A percentile compares a stretch with the other conserved stretches of the same genome.
Conservation (phyloP, 1,140 invertebrate genomes). For the Magallana angulata region DNA sequence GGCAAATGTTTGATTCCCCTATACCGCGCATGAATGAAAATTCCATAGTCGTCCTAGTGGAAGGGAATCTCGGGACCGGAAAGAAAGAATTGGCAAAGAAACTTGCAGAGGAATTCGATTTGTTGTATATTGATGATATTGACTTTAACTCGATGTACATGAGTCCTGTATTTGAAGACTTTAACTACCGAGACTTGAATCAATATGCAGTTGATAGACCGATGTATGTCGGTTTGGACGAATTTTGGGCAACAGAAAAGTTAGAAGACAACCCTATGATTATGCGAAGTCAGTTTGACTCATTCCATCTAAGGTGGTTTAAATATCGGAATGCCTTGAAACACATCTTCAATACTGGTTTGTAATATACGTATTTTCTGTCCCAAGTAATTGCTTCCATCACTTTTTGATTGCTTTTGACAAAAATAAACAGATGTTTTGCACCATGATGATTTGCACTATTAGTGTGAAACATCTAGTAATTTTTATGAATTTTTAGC, state of each 20-base stretch:
- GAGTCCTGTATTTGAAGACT: neutral
- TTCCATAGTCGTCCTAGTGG: conserved; percentile 69
- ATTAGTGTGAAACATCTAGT: no score
- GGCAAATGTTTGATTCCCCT: conserved; percentile 57
- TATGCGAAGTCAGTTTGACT: neutral
- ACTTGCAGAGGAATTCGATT: conserved; percentile 71
- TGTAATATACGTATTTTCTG: no score
- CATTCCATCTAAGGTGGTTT: neutral
- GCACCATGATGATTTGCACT: no score
- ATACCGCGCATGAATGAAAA: conserved; percentile 72
- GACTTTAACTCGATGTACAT: conserved; percentile 58
- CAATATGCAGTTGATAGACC: neutral
- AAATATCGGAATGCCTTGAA: neutral
- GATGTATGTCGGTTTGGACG: neutral
- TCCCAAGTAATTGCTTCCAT: no score
- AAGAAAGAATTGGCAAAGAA: conserved; percentile 71
- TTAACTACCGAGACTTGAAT: neutral
- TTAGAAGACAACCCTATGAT: neutral
- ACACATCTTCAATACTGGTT: conserved; percentile 25
- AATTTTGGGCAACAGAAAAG: neutral
- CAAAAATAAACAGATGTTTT: no score
- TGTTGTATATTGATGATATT: conserved; percentile 67
- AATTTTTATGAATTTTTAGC: no score
- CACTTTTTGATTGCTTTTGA: no score
- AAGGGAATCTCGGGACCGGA: conserved; percentile 71